Evolutionary conservation across 2,113 vertebrate species (phyloP).

Genomic region (Gorsachius goisagi): DNA sequence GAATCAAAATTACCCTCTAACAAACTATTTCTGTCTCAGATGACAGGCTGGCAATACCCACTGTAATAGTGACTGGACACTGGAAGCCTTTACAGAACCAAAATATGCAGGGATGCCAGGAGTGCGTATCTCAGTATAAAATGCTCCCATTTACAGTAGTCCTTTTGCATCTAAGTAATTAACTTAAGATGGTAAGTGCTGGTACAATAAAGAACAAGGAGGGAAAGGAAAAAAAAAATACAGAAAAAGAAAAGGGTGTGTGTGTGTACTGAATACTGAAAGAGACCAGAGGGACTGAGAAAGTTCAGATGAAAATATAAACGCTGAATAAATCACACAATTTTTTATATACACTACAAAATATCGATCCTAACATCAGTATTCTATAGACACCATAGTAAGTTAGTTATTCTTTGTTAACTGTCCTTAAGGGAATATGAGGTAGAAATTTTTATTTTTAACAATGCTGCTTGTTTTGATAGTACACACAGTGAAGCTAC

Average conservation of each 20-base stretch:
- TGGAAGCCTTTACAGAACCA: conserved; percentile 12
- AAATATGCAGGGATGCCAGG: not conserved
- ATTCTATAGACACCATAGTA: not conserved
- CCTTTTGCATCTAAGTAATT: not conserved
- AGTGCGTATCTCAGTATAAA: not conserved
- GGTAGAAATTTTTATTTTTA: not conserved
- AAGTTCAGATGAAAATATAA: not conserved
- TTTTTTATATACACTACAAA: not conserved
- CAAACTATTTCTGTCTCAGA: not conserved
- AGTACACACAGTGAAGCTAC: not conserved
- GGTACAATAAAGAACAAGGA: not conserved
- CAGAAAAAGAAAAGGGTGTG: too few relatives aligned
- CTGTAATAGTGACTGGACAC: not conserved
- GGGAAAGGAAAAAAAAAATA: too few relatives aligned
- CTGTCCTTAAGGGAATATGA: not conserved
- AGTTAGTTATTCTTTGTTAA: not conserved
- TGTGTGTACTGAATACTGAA: not conserved
- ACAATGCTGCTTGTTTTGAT: not conserved
- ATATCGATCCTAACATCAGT: not conserved
- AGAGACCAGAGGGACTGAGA: not conserved
- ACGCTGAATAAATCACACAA: not conserved
- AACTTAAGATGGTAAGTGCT: not conserved
- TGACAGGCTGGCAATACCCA: not conserved
- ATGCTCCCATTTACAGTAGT: not conserved
- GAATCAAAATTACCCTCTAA: not conserved